Evolutionary conservation across 2,888 invertebrate species (phyloP).

Genomic region (Eurytoma adleriae): DNA sequence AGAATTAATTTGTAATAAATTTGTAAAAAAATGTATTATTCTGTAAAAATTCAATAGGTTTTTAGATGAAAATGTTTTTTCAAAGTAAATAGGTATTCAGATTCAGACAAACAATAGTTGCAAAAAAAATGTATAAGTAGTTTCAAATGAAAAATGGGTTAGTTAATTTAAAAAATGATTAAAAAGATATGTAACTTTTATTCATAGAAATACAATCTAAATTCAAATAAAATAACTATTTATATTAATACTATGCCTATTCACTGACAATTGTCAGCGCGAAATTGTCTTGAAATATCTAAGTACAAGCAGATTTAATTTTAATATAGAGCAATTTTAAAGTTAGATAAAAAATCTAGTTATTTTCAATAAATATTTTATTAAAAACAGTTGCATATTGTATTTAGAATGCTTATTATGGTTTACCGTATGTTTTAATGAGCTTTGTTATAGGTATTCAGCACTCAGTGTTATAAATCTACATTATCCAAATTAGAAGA

Average conservation of each 20-base stretch:
- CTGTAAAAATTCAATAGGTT: background rate
- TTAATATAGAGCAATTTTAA: background rate
- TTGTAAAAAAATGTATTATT: background rate
- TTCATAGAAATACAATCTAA: constrained; percentile 10
- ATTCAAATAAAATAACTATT: constrained; percentile 33
- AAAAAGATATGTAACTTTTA: constrained; percentile 21
- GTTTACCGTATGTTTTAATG: background rate
- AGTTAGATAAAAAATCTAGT: constrained; percentile 10
- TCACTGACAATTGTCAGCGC: background rate
- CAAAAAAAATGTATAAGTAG: background rate
- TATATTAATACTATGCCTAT: constrained; percentile 39
- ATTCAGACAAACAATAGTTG: background rate
- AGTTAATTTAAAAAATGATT: constrained; percentile 24
- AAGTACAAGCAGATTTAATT: background rate
- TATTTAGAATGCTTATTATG: background rate
- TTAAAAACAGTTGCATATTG: constrained; percentile 11
- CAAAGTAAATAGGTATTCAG: too few species aligned
- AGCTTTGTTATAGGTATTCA: constrained; percentile 10
- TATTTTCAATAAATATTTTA: background rate
- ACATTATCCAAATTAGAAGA: constrained; percentile 88
- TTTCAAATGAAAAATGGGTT: constrained; percentile 11
- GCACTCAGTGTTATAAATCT: constrained; percentile 78
- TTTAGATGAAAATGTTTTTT: background rate
- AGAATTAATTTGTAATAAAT: background rate
- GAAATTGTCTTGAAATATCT: constrained; percentile 12